A percentile compares a stretch with the other conserved stretches of the same genome.
phyloP scores from a whole-genome alignment of 2,113 vertebrate species.

The Clupea harengus region DNA sequence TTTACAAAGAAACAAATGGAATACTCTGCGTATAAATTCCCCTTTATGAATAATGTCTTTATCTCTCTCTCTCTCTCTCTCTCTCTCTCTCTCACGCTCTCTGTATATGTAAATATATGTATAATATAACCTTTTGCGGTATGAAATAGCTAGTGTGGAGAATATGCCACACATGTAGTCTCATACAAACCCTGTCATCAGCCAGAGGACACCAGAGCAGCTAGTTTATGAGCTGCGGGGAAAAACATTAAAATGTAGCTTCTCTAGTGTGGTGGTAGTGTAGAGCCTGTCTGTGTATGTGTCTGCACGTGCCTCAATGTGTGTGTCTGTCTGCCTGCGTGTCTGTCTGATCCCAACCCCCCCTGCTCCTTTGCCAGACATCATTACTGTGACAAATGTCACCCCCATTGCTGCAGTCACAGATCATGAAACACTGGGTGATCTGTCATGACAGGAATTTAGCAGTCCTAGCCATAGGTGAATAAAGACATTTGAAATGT shows the following conservation, averaged over 20 bases:
- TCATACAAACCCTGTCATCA: not conserved
- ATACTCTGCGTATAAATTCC: not conserved
- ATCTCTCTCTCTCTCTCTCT: too few species aligned
- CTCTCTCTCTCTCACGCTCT: too few species aligned
- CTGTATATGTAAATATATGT: too few species aligned
- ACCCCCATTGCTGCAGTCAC: not conserved
- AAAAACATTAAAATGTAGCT: not conserved
- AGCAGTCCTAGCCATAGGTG: constrained; percentile 12
- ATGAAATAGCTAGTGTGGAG: not conserved
- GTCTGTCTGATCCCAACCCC: not conserved
- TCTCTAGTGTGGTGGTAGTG: not conserved
- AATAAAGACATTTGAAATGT: constrained; percentile 8
- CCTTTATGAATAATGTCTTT: too few species aligned
- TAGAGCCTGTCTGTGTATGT: not conserved
- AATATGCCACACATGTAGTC: not conserved
- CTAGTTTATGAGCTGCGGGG: not conserved
- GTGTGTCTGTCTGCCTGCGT: not conserved
- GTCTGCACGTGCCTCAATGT: not conserved
- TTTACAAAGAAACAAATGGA: not conserved
- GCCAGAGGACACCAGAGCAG: not conserved
- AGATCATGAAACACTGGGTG: constrained; percentile 6
- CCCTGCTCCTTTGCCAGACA: constrained; percentile 3
- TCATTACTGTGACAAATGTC: constrained; percentile 18
- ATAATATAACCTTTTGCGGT: not conserved
- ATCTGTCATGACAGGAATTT: not conserved